A percentile compares a stretch with the other conserved stretches of the same genome.
Evolutionary conservation across 2,797 vertebrate genomes (phyloP).

Genomic region (Enteromius argenteus): DNA sequence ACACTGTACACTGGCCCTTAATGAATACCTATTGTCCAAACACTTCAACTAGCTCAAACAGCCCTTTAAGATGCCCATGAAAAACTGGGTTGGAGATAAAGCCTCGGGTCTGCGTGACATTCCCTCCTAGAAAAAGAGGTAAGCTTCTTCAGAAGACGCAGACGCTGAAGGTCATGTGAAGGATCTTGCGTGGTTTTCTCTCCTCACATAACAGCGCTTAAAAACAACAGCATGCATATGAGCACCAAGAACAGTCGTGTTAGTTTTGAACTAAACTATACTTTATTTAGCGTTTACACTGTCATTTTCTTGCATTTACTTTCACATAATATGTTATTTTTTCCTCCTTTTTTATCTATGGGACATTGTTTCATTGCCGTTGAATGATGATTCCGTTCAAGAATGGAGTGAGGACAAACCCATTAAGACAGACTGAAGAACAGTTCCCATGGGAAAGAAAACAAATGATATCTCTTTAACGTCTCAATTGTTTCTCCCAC

Average conservation of each 20-base stretch:
- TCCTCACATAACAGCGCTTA: conserved; percentile 36
- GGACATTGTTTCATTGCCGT: background rate
- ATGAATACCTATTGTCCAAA: conserved; percentile 65
- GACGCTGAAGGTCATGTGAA: conserved; percentile 57
- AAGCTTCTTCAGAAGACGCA: conserved; percentile 51
- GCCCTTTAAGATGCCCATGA: conserved; percentile 60
- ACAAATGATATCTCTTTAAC: conserved; percentile 18
- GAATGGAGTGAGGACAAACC: background rate
- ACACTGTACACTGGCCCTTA: conserved; percentile 59
- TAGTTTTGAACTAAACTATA: background rate
- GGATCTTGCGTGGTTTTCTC: conserved; percentile 42
- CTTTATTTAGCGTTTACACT: background rate
- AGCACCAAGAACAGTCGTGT: background rate
- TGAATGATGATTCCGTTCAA: background rate
- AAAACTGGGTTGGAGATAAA: conserved; percentile 58
- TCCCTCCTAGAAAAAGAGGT: conserved; percentile 50
- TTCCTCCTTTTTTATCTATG: background rate
- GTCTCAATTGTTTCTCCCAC: conserved; percentile 18
- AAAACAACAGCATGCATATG: conserved; percentile 40
- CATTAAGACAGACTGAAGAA: background rate
- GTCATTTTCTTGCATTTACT: background rate
- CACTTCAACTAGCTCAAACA: conserved; percentile 51
- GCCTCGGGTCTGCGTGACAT: conserved; percentile 56
- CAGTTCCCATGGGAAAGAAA: conserved; percentile 30
- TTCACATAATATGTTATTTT: background rate